A percentile compares a stretch with the other conserved stretches of the same genome.
Conservation (phyloP, 2,888 invertebrate species). For the Pomacea canaliculata region DNA sequence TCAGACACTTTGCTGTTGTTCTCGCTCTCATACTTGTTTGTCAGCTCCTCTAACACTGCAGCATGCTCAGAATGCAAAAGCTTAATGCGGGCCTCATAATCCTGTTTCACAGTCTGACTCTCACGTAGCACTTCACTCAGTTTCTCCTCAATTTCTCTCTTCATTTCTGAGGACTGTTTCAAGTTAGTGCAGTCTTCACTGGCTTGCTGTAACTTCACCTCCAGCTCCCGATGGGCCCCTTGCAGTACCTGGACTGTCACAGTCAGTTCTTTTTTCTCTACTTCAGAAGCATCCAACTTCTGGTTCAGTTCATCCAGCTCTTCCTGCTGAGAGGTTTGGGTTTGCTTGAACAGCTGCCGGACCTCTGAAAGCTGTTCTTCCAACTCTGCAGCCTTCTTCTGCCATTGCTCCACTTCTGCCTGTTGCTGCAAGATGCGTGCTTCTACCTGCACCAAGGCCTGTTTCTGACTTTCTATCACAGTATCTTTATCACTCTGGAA, state of each 20-base stretch:
- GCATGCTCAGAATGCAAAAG: slow-evolving; percentile 36
- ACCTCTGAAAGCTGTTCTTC: slow-evolving; percentile 19
- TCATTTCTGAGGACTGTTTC: neutral
- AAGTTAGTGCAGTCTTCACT: slow-evolving; percentile 5
- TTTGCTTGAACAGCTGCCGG: neutral
- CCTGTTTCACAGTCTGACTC: slow-evolving; percentile 27
- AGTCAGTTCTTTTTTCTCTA: slow-evolving; percentile 30
- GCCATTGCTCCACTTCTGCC: slow-evolving; percentile 22
- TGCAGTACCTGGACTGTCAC: slow-evolving; percentile 15
- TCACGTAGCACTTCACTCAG: slow-evolving; percentile 24
- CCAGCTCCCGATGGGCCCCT: slow-evolving; percentile 21
- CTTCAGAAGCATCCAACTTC: slow-evolving; percentile 32
- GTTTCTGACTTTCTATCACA: slow-evolving; percentile 22
- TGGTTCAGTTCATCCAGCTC: slow-evolving; percentile 35
- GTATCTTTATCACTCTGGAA: slow-evolving; percentile 19
- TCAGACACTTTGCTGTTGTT: slow-evolving; percentile 58
- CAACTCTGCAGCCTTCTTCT: slow-evolving; percentile 20
- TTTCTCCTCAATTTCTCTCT: slow-evolving; percentile 17
- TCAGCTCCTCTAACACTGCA: slow-evolving; percentile 38
- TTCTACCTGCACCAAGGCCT: slow-evolving; percentile 20
- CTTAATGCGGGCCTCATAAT: slow-evolving; percentile 29
- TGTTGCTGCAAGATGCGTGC: slow-evolving; percentile 21
- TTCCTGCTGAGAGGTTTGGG: slow-evolving; percentile 20
- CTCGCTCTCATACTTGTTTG: slow-evolving; percentile 48
- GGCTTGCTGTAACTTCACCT: slow-evolving; percentile 22